phyloP scores from a whole-genome alignment of 2,888 invertebrate species.

The Lamellibrachia satsuma region DNA sequence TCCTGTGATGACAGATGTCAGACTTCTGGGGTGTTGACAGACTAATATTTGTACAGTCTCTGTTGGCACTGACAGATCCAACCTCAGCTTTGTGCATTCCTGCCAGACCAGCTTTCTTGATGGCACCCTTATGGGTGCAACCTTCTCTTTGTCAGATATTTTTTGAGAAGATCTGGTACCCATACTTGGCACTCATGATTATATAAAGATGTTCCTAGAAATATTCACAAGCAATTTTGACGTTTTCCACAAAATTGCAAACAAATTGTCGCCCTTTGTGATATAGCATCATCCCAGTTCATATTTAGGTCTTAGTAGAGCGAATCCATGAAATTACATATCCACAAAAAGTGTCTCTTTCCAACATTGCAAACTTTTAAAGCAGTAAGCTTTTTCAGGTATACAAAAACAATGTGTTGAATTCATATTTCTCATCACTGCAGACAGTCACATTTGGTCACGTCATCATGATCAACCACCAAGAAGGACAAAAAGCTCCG shows the following conservation, averaged over 20 bases:
- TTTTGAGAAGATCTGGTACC: background rate
- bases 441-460: no score
- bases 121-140: background rate
- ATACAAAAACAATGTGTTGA: no score
- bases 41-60: conserved; percentile 17
- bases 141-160: background rate
- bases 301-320: no score
- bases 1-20: background rate
- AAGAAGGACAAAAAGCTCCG: background rate
- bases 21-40: background rate
- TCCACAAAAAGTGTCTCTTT: no score
- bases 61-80: background rate
- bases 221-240: no score
- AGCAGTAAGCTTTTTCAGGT: no score
- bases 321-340: no score
- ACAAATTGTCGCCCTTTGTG: no score
- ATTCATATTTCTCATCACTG: no score
- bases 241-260: no score
- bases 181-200: background rate
- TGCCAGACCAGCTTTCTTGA: background rate
- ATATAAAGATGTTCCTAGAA: background rate
- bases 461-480: background rate
- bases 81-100: background rate
- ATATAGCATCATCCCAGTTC: no score
- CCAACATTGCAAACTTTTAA: no score